Base-by-base conservation (phyloP, 2,113 vertebrate genomes). In the Clarias macrocephalus region DNA sequence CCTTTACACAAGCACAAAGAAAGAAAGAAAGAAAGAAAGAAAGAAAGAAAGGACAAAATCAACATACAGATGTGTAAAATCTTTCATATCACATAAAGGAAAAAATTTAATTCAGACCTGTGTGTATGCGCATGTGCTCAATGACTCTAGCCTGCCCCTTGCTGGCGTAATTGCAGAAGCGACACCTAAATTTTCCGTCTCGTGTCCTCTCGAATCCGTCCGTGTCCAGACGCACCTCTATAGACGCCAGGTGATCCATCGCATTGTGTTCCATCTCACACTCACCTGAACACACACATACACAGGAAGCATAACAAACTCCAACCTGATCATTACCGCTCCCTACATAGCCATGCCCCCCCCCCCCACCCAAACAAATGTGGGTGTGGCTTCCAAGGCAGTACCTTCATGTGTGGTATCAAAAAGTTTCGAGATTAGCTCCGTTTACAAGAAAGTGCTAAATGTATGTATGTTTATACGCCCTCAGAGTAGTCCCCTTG, bases 81-180 rank as follows among this genome's bases (percentile, higher is more conserved):
- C 63, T 15, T 30, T 37, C 54, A 52, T 18, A 19, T 0, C 3
- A 5, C 0, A 16, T 15, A n/a, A 52, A 52, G 15, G 21, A 0
- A 25, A 75, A 23, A 83, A 10, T 16, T 15, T 0, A n/a, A 3
- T 7, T 42, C 72, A 8, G 12, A 98, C 98, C 98, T 94, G 98
- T 99, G 91, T 99, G 98, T 77, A 99, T 99, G 81, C 98, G 95
- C 90, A 99, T 99, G 57, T 99, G 98, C 62, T 99, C 98, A 33
- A 99, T 97, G 60, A 99, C 97, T 89, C 98, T 95, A 0, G 98
- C 97, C 1, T 97, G 99, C 80, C 98, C 98, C 92, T 98, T 97
- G 93, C 97, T 99, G 92, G 98, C 98, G 5, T 99, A 99, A 94
- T 96, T 99, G 94, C 98, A 99, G 92, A 99, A 99, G 1, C 97